Evolutionary conservation across 2,888 invertebrate genomes (phyloP).

Genomic region (Dione vanillae): DNA sequence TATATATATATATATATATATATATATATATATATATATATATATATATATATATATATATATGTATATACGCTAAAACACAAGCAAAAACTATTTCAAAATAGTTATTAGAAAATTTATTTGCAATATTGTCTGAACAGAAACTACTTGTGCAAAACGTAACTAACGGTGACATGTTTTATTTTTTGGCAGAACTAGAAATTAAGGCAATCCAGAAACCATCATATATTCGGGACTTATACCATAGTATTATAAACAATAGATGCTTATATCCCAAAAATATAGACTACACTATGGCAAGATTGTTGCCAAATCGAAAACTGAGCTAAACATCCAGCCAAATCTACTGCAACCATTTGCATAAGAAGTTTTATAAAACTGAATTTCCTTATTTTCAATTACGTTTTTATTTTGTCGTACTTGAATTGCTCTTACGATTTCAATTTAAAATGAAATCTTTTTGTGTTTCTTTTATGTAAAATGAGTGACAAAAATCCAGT

Average conservation of each 20-base stretch:
- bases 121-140: not conserved
- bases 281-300: conserved; percentile 57
- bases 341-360: conserved; percentile 45
- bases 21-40: no score
- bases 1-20: no score
- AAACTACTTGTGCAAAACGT: conserved; percentile 23
- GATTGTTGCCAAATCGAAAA: conserved; percentile 74
- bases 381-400: conserved; percentile 43
- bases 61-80: no score
- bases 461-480: no score
- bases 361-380: conserved; percentile 46
- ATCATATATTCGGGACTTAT: conserved; percentile 27
- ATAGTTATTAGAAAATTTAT: conserved; percentile 2
- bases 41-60: no score
- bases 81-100: not conserved
- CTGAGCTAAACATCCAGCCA: conserved; percentile 57
- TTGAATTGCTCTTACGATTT: conserved; percentile 19
- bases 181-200: conserved; percentile 32
- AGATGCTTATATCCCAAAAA: conserved; percentile 23
- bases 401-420: conserved; percentile 33
- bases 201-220: conserved; percentile 29
- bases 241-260: conserved; percentile 26
- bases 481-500: no score
- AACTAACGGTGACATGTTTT: conserved; percentile 21
- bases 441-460: conserved; percentile 7